Evolutionary conservation across 2,113 vertebrate genomes (phyloP).

Genomic region (Coreoperca whiteheadi): DNA sequence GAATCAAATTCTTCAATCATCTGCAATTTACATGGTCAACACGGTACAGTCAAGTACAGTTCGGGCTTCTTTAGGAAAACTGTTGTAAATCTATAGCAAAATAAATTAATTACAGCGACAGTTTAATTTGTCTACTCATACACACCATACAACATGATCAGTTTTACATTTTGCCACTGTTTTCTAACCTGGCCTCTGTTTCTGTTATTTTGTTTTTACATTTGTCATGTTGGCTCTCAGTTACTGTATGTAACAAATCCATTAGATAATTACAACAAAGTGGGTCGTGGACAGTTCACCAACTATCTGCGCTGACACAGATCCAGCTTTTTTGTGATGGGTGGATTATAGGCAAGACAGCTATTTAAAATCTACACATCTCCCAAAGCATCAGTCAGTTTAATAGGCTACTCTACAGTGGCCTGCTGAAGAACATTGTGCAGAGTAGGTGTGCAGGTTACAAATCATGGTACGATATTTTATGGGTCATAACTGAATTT

Average conservation of each 20-base stretch:
- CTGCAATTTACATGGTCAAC: background rate
- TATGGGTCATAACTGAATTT: background rate
- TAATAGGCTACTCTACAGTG: background rate
- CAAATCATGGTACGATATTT: background rate
- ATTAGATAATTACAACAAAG: conserved; percentile 64
- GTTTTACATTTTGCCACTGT: background rate
- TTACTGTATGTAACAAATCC: conserved; percentile 30
- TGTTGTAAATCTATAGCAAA: background rate
- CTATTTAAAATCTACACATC: background rate
- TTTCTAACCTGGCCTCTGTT: conserved; percentile 23
- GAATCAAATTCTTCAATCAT: background rate
- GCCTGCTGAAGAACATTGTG: background rate
- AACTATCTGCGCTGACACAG: conserved; percentile 51
- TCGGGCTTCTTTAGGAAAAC: background rate
- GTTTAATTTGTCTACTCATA: background rate
- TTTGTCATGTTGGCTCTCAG: conserved; percentile 36
- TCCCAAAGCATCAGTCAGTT: too few relatives aligned
- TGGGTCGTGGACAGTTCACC: conserved; percentile 55
- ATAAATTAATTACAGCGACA: background rate
- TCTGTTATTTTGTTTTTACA: conserved; percentile 32
- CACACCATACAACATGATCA: background rate
- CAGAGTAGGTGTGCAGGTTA: background rate
- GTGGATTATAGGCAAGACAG: background rate
- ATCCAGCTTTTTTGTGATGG: conserved; percentile 2
- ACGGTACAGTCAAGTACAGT: background rate